Percentiles rank a stretch among this genome's conserved stretches.
These are phyloP conservation scores for Noctua pronuba DNA, from an alignment of 2,888 invertebrate species.

Conservation along the genomic window DNA sequence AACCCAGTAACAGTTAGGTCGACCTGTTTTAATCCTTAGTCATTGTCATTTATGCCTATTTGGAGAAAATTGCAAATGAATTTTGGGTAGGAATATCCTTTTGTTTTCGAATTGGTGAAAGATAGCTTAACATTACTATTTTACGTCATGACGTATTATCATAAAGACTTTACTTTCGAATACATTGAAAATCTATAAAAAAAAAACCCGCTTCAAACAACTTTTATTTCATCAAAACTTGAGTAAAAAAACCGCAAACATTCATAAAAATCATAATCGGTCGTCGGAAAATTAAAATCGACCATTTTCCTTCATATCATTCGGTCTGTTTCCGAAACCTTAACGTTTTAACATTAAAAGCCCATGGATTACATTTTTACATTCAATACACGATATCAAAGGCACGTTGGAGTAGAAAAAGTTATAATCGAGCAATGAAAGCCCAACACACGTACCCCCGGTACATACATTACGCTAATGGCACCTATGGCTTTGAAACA, in stretches of 20 bases:
- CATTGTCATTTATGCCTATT: too few species aligned
- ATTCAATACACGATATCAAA: constrained; percentile 51
- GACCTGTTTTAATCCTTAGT: too few species aligned
- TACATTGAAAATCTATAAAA: background rate
- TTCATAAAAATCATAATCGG: background rate
- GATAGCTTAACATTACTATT: background rate
- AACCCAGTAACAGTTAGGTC: background rate
- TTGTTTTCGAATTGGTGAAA: background rate
- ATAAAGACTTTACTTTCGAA: background rate
- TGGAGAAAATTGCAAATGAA: too few species aligned
- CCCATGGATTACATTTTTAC: constrained; percentile 26
- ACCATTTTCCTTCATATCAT: constrained; percentile 11
- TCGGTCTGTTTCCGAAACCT: constrained; percentile 15
- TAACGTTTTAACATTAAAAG: constrained; percentile 23
- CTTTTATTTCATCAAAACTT: too few species aligned
- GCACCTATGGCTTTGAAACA: constrained; percentile 59
- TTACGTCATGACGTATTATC: too few species aligned
- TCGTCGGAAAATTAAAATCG: constrained; percentile 13
- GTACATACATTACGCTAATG: constrained; percentile 53
- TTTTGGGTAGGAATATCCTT: background rate
- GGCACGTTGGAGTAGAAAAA: constrained; percentile 53
- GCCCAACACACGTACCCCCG: constrained; percentile 62
- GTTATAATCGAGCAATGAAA: constrained; percentile 61
- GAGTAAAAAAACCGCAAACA: background rate
- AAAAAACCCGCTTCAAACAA: background rate